These are phyloP conservation scores for Peucedramus taeniatus DNA, from an alignment of 2,113 vertebrate species.

Conservation along the genomic window DNA sequence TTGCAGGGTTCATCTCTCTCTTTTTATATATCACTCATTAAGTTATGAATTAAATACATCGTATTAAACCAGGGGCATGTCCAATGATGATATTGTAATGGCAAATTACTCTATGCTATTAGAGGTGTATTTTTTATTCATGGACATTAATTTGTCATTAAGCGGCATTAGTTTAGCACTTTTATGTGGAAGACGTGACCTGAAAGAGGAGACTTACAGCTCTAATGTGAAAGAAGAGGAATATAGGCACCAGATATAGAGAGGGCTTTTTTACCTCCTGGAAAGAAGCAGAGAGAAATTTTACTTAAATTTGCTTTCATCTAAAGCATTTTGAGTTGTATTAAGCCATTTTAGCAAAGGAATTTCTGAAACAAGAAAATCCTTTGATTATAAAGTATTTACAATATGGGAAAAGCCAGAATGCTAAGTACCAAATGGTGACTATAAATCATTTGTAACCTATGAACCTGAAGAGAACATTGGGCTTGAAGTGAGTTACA, in stretches of 20 bases:
- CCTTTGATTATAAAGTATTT: conserved; percentile 8
- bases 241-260: conserved; percentile 22
- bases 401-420: not conserved
- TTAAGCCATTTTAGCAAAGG: not conserved
- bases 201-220: conserved; percentile 76
- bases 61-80: conserved; percentile 90
- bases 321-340: not conserved
- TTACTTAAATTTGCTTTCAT: conserved; percentile 11
- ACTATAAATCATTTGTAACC: conserved; percentile 34
- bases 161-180: conserved; percentile 87
- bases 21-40: conserved; percentile 91
- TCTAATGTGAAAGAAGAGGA: conserved; percentile 58
- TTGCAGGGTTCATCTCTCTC: conserved; percentile 87
- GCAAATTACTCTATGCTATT: conserved; percentile 88
- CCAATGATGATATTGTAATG: conserved; percentile 91
- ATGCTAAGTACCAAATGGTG: not conserved
- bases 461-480: not conserved
- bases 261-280: not conserved
- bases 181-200: conserved; percentile 85
- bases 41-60: conserved; percentile 91
- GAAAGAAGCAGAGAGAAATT: not conserved
- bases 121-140: conserved; percentile 89
- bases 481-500: not conserved
- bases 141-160: conserved; percentile 91
- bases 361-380: conserved; percentile 7